Conservation (phyloP, 2,113 vertebrate genomes). For the Salminus brasiliensis region DNA sequence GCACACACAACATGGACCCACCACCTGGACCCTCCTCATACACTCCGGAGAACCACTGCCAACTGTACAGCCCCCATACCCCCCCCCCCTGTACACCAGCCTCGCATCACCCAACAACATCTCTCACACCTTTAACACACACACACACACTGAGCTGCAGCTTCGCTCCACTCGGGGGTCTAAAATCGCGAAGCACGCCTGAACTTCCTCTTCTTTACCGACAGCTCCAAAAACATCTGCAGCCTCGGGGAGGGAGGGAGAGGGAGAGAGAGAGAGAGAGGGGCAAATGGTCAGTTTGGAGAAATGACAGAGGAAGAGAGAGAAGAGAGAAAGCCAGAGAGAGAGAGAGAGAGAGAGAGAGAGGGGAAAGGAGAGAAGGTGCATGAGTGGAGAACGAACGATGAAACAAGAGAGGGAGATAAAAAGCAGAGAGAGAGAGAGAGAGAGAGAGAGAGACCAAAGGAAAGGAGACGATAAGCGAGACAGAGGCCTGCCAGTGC, state of each 20-base stretch:
- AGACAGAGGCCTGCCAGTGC: background rate
- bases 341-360: background rate
- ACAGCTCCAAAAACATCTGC: slow-evolving; percentile 64
- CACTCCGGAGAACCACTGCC: slow-evolving; percentile 78
- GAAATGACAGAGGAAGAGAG: slow-evolving; percentile 31
- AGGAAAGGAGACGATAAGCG: slow-evolving; percentile 14
- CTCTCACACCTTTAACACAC: slow-evolving; percentile 56
- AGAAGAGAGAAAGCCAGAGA: slow-evolving; percentile 47
- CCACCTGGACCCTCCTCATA: slow-evolving; percentile 83
- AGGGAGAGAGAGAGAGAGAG: slow-evolving; percentile 51
- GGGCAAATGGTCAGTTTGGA: slow-evolving; percentile 13
- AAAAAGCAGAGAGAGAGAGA: background rate
- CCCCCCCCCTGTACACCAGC: slow-evolving; percentile 60
- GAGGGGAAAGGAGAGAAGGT: no score
- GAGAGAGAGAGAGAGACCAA: slow-evolving; percentile 10
- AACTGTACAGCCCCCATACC: slow-evolving; percentile 72
- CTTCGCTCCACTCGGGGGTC: slow-evolving; percentile 66
- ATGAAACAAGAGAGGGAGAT: slow-evolving; percentile 14
- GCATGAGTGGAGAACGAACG: slow-evolving; percentile 25
- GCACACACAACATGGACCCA: slow-evolving; percentile 91
- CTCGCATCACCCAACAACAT: slow-evolving; percentile 66
- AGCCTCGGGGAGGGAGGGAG: slow-evolving; percentile 56
- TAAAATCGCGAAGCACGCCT: slow-evolving; percentile 77
- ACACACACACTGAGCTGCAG: slow-evolving; percentile 60
- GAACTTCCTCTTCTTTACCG: slow-evolving; percentile 67